Percentiles rank a stretch among this genome's conserved stretches.
These are phyloP conservation scores for Apolygus lucorum DNA, from an alignment of 1,140 invertebrate species.

Conservation along the genomic window DNA sequence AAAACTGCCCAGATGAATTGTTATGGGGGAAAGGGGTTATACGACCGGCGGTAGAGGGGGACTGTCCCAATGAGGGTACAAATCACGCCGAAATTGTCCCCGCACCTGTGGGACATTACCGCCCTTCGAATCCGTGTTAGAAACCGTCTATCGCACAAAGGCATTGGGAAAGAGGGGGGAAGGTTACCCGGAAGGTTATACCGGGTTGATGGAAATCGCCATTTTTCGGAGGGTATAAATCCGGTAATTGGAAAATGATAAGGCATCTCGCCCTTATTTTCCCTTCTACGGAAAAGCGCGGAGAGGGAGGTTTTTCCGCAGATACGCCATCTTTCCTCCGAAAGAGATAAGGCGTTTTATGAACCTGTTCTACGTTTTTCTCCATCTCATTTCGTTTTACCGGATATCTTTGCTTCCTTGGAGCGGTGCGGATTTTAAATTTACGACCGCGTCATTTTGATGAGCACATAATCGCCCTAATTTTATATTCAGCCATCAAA, in stretches of 20 bases:
- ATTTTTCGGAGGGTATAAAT: neutral
- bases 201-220: too few relatives aligned
- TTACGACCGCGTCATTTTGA: too few relatives aligned
- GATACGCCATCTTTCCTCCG: too few relatives aligned
- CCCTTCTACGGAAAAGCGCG: neutral
- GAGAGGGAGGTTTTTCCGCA: too few relatives aligned
- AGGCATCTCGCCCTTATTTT: neutral
- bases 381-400: too few relatives aligned
- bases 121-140: too few relatives aligned
- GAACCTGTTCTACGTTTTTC: too few relatives aligned
- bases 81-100: neutral
- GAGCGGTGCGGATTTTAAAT: too few relatives aligned
- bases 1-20: neutral
- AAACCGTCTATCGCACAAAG: neutral
- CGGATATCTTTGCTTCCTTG: too few relatives aligned
- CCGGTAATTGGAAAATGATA: neutral
- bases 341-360: too few relatives aligned
- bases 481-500: too few relatives aligned
- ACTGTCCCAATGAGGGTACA: neutral
- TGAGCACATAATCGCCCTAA: too few relatives aligned
- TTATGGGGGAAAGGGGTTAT: neutral
- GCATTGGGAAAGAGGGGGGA: neutral
- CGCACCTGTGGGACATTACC: neutral
- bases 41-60: neutral
- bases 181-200: neutral